These are phyloP conservation scores for Alviniconcha marisindica DNA, from an alignment of 1,140 invertebrate genomes.

Conservation along the genomic window DNA sequence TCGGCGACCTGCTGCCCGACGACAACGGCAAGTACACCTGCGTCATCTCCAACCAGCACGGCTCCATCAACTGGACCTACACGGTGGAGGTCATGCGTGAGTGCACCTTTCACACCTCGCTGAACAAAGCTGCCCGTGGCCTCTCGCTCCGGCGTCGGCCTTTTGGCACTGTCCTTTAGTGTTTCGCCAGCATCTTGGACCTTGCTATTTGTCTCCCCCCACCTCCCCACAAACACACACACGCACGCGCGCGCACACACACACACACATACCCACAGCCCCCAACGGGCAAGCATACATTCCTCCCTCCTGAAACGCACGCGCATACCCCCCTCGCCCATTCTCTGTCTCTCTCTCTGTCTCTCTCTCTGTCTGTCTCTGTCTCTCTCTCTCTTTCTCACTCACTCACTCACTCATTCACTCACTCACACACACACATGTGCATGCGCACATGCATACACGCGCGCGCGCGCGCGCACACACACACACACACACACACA, in stretches of 20 bases:
- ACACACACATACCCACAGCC: too few species aligned
- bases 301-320: too few species aligned
- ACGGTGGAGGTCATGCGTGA: constrained; percentile 86
- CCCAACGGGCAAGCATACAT: too few species aligned
- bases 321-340: background rate
- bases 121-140: background rate
- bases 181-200: background rate
- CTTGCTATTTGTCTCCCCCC: too few species aligned
- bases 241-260: too few species aligned
- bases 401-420: background rate
- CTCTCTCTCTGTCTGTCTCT: too few species aligned
- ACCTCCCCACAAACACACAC: too few species aligned
- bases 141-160: background rate
- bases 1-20: constrained; percentile 66
- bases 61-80: constrained; percentile 86
- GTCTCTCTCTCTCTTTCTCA: background rate
- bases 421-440: background rate
- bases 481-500: background rate
- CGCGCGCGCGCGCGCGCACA: too few species aligned
- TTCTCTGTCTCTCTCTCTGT: constrained; percentile 30
- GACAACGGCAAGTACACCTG: constrained; percentile 93
- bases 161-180: background rate
- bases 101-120: constrained; percentile 49
- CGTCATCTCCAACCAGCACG: constrained; percentile 86
- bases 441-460: too few species aligned